Evolutionary conservation across 2,888 invertebrate species (phyloP), one percentile per base, ranked within the genome.

Genomic region (Coleophora deauratella): DNA sequence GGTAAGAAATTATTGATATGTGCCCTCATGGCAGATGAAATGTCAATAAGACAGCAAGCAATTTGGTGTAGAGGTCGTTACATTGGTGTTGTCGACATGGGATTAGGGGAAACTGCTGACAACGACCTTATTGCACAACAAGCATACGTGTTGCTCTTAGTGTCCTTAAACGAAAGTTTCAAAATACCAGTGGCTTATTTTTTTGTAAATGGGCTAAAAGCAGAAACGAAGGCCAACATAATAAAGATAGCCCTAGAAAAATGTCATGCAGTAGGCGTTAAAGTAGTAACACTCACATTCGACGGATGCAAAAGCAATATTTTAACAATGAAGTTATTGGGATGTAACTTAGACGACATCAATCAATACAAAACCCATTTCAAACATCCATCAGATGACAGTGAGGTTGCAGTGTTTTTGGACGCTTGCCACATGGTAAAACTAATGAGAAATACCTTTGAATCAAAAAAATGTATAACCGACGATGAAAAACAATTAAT

Each of bases 151-250:
- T 44, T 57, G 33, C 34, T 54, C 28, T 35, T 52, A 6, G 44
- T 48, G 12, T 32, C 35, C 4, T 35, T 49, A 2, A 45, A 47
- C 32, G 47, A 47, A n/a, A 33, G 37, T 9, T 53, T 39, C 37
- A 51, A 51, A 45, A 10, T 52, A n/a, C 51, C 51, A 10, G 2
- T 46, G 8, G 49, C 36, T n/a, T 51, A 50, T 40, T 54, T 52
- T 45, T 49, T 52, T 9, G 41, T 48, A 14, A 32, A 41, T 3
- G 43, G 44, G 35, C 10, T 50, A 27, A 45, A 33, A 37, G 44
- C 36, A 13, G 43, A 45, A 11, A 40, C 35, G 35, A 44, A 46
- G 27, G 44, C 41, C 1, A 49, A 46, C 34, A 38, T 47, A 32
- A 40, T 47, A 15, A 45, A 37, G 9, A 44, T 41, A 3, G 39